phyloP scores from a whole-genome alignment of 2,888 invertebrate species.

The Macaria liturata region DNA sequence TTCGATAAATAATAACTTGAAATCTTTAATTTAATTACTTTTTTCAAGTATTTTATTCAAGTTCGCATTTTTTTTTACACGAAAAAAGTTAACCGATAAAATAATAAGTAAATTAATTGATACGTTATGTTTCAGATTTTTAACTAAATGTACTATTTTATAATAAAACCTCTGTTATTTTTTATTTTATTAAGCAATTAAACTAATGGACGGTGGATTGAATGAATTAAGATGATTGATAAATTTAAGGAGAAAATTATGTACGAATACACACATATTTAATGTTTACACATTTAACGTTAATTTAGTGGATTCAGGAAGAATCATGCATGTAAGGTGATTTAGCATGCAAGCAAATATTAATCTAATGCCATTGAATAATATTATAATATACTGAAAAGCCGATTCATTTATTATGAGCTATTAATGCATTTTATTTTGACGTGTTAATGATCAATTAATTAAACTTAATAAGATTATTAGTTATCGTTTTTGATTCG shows the following conservation, averaged over 20 bases:
- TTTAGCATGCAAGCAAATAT: constrained; percentile 4
- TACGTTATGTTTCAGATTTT: too few species aligned
- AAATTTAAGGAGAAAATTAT: constrained; percentile 64
- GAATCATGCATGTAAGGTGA: constrained; percentile 5
- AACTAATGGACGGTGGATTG: too few species aligned
- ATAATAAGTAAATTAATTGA: too few species aligned
- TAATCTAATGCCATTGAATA: neutral
- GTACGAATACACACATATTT: constrained; percentile 32
- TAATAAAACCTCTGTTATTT: too few species aligned
- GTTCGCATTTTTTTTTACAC: too few species aligned
- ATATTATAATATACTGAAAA: neutral
- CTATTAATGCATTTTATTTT: neutral
- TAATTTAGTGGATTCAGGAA: constrained; percentile 28
- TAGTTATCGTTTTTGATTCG: too few species aligned
- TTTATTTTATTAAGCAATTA: too few species aligned
- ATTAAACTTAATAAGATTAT: neutral
- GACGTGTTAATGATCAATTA: constrained; percentile 11
- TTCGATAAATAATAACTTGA: too few species aligned
- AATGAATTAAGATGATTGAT: neutral
- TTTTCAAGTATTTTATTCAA: too few species aligned
- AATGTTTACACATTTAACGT: constrained; percentile 10
- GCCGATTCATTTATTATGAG: neutral
- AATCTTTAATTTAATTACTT: too few species aligned
- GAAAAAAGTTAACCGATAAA: too few species aligned
- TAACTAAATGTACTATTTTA: too few species aligned